Base-by-base conservation (phyloP, 2,113 vertebrate species). In the Oryzias woworae region DNA sequence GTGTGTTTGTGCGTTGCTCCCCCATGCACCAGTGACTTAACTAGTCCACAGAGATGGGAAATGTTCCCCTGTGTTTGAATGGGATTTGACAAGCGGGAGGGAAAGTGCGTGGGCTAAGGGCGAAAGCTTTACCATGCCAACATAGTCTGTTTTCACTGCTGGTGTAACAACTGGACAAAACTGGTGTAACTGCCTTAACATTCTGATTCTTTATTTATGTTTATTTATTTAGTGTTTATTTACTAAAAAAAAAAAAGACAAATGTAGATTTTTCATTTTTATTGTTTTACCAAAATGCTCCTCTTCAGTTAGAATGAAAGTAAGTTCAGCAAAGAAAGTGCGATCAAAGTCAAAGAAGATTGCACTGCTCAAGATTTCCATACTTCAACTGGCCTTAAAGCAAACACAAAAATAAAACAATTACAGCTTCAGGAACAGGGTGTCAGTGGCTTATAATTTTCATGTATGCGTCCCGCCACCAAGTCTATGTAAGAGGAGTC, bases 181-280 rank as follows among this genome's bases (percentile, higher is more conserved):
- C 85, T 85, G 85, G 87, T 87, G 67, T 87, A 87, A 20, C 53
- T 81, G 77, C 69, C 71, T 83, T 71, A 76, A 47, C 73, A 86
- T 64, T 73, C 75, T 82, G 81, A 76, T 59, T n/a, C 70, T 72
- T 66, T 58, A n/a, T n/a, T n/a, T n/a, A n/a, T n/a, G n/a, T n/a
- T n/a, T n/a, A n/a, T n/a, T n/a, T n/a, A n/a, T n/a, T n/a, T n/a
- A n/a, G 55, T 53, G 68, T 69, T 56, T 59, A 65, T 66, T 78
- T 62, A 67, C 69, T 28, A 18, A 69, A 55, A 58, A 53, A 20
- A n/a, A n/a, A 26, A 26, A 26, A 28, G 58, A 54, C 68, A 60
- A 62, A 76, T 42, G 55, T 55, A 31, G 62, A 66, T 73, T 36
- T 80, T 77, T 80, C 53, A 62, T 55, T 66, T 41, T 54, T 67